Evolutionary conservation across 1,140 invertebrate species (phyloP).

Genomic region (Drosophila erecta): DNA sequence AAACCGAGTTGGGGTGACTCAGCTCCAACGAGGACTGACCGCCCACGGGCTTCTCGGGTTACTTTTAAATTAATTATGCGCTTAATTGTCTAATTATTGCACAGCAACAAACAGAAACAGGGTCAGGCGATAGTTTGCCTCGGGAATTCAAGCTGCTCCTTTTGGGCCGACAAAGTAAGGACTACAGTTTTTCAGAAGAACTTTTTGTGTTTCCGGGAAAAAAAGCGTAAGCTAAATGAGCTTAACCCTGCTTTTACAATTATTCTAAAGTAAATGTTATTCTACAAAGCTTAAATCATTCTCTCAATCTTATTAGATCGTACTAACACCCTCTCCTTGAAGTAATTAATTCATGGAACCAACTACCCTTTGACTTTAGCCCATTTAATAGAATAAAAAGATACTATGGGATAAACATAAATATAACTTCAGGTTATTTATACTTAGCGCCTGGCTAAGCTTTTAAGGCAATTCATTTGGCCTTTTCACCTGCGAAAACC

Average conservation of each 20-base stretch:
- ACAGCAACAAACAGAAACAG: constrained; percentile 17
- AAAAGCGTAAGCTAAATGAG: no score
- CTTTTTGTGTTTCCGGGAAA: not conserved
- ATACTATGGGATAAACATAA: no score
- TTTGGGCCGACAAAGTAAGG: constrained; percentile 1
- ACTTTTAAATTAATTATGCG: constrained; percentile 76
- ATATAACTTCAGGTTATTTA: constrained; percentile 55
- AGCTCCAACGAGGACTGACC: not conserved
- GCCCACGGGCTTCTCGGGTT: constrained; percentile 27
- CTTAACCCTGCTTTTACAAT: not conserved
- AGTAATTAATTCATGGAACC: not conserved
- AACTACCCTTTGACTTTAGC: not conserved
- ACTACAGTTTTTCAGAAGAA: not conserved
- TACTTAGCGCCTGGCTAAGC: constrained; percentile 72
- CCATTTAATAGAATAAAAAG: not conserved
- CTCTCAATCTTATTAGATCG: not conserved
- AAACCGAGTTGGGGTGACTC: constrained; percentile 5
- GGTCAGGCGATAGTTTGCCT: constrained; percentile 24
- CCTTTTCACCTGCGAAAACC: not conserved
- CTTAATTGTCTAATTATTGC: constrained; percentile 76
- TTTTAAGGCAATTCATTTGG: constrained; percentile 45
- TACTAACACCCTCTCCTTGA: not conserved
- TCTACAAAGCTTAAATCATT: not conserved
- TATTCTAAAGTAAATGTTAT: not conserved
- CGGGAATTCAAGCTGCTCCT: constrained; percentile 2